Evolutionary conservation across 2,113 vertebrate genomes (phyloP), one percentile per base, ranked within the genome.

Genomic region (Micronycteris hirsuta): DNA sequence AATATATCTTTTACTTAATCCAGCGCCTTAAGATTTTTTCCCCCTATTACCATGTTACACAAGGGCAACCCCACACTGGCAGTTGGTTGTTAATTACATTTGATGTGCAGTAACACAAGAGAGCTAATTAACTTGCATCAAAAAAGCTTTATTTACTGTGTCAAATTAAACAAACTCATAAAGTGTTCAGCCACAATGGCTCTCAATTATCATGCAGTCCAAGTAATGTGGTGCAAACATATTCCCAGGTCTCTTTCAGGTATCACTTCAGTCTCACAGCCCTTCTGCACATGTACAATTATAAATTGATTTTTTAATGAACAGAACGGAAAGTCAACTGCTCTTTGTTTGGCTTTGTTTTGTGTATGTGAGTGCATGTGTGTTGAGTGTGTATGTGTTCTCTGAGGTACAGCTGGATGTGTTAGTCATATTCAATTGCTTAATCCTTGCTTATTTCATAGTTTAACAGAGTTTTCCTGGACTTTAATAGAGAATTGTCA

Each of bases 41-140:
- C 81, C 81, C 82, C 92, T 71, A 95, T 97, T 97, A 92, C 93
- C 87, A 95, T 95, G 96, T 97, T 97, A 84, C 74, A 97, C 78
- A 89, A 96, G 95, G 96, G 93, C 97, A 98, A 97, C 45, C 91
- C 93, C 91, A 97, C 91, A 95, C 94, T 93, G 96, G 65, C 58
- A 98, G 85, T 95, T 86, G 87, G 92, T 67, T 96, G 95, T 97
- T 98, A 96, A 95, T 97, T 97, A 96, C 89, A 80, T 97, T 98
- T 98, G 96, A 96, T 98, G 96, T 98, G 97, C 97, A 97, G 91
- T 93, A 98, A 91, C 86, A 81, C 70, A 97, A 95, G 96, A 97
- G 70, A 97, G 92, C 77, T 97, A 98, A 86, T 97, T 97, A 97
- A 96, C 97, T 98, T 97, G 94, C 94, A 97, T 98, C 22, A 98